These are phyloP conservation scores for Stenchaetothrips biformis DNA, from an alignment of 2,888 invertebrate genomes.

Conservation along the genomic window DNA sequence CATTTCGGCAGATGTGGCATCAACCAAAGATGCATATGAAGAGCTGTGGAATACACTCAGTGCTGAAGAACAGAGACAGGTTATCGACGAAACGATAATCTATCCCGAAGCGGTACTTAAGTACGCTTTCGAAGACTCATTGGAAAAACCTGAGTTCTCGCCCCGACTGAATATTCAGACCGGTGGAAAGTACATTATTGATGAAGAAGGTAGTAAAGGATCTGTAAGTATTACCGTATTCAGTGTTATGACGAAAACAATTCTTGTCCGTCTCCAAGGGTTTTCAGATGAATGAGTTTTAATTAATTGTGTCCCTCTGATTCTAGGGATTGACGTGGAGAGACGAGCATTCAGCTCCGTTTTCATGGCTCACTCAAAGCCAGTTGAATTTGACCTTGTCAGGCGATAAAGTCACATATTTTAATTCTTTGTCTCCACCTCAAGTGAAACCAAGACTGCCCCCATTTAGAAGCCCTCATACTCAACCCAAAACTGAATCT, in stretches of 20 bases:
- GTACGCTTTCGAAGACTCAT: conserved; percentile 45
- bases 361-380: conserved; percentile 77
- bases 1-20: conserved; percentile 68
- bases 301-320: conserved; percentile 30
- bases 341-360: conserved; percentile 84
- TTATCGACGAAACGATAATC: conserved; percentile 72
- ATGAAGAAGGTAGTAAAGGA: neutral
- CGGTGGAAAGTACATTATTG: conserved; percentile 48
- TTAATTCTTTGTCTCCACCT: conserved; percentile 12
- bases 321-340: conserved; percentile 53
- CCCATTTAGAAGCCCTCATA: conserved; percentile 39
- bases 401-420: conserved; percentile 35
- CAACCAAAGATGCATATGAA: conserved; percentile 68
- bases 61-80: conserved; percentile 65
- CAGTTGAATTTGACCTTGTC: conserved; percentile 61
- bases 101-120: conserved; percentile 66
- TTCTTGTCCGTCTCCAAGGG: conserved; percentile 42
- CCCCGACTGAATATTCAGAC: conserved; percentile 50
- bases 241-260: conserved; percentile 31
- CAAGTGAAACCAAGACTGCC: conserved; percentile 29
- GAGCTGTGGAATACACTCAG: conserved; percentile 69
- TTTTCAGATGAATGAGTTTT: neutral
- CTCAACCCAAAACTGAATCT: conserved; percentile 26
- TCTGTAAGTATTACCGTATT: neutral
- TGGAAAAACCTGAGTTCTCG: conserved; percentile 45